A percentile compares a stretch with the other conserved stretches of the same genome.
These are phyloP conservation scores for Pomacea maculata DNA, from an alignment of 1,140 invertebrate genomes.

Conservation along the genomic window DNA sequence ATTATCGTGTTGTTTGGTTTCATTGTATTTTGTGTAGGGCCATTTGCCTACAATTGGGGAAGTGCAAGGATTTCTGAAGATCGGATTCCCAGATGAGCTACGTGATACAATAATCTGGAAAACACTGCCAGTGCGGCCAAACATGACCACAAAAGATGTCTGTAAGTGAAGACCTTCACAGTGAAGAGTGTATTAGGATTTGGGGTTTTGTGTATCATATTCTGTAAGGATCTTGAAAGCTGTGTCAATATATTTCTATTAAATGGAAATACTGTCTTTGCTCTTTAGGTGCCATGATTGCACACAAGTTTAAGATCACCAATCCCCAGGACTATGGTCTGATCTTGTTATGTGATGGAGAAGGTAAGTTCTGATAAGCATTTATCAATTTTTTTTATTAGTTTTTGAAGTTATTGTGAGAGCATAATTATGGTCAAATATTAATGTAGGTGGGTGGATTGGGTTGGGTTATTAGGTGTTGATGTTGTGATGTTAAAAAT, in stretches of 20 bases:
- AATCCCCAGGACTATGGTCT: constrained; percentile 96
- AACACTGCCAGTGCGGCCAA: constrained; percentile 88
- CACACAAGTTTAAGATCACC: constrained; percentile 90
- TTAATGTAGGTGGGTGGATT: not conserved
- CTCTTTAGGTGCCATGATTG: constrained; percentile 78
- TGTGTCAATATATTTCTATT: no score
- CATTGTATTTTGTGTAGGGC: constrained; percentile 31
- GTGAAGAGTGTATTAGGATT: no score
- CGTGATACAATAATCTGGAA: constrained; percentile 89
- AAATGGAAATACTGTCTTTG: no score
- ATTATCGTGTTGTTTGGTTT: no score
- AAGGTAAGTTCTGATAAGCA: constrained; percentile 72
- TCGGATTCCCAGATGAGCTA: constrained; percentile 91
- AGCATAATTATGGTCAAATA: not conserved
- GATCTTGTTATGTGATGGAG: constrained; percentile 88
- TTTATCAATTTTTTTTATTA: not conserved
- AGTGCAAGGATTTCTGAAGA: constrained; percentile 81
- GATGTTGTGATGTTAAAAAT: not conserved
- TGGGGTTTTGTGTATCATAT: no score
- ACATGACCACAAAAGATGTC: constrained; percentile 90
- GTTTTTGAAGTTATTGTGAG: constrained; percentile 1
- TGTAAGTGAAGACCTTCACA: constrained; percentile 67
- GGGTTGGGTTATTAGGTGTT: not conserved
- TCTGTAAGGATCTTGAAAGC: no score
- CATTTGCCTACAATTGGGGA: constrained; percentile 68